A percentile compares a stretch with the other conserved stretches of the same genome.
Evolutionary conservation across 1,140 invertebrate genomes (phyloP).

Genomic region (Ostrea edulis): DNA sequence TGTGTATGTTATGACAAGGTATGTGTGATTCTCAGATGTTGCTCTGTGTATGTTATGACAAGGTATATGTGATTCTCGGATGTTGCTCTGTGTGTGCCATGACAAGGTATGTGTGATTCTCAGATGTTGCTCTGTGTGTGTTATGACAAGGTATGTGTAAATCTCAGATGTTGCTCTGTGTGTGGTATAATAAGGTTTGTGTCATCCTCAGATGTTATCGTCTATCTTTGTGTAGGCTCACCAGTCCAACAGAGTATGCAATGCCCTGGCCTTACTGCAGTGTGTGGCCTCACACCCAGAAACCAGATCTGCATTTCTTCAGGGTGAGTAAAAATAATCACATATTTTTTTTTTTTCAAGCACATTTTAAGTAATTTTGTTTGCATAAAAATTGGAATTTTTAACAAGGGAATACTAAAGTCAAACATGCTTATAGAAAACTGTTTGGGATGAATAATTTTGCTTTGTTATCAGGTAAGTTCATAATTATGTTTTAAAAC

Average conservation of each 20-base stretch:
- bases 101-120: too few relatives aligned
- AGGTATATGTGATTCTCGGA: too few relatives aligned
- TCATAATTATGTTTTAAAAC: too few relatives aligned
- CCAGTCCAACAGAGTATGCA: slow-evolving; percentile 95
- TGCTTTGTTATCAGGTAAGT: too few relatives aligned
- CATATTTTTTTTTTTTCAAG: background rate
- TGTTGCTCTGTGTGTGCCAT: too few relatives aligned
- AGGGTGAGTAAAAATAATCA: slow-evolving; percentile 80
- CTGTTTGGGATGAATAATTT: background rate
- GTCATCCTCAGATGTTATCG: background rate
- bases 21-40: too few relatives aligned
- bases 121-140: too few relatives aligned
- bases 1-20: too few relatives aligned
- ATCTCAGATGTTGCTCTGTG: too few relatives aligned
- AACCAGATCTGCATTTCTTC: slow-evolving; percentile 94
- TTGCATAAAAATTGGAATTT: background rate
- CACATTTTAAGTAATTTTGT: background rate
- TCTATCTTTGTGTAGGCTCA: slow-evolving; percentile 78
- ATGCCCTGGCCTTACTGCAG: slow-evolving; percentile 97
- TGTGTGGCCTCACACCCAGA: slow-evolving; percentile 99
- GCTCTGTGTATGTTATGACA: too few relatives aligned
- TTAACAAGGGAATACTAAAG: background rate
- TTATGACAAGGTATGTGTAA: too few relatives aligned
- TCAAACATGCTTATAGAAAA: background rate
- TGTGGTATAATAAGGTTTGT: too few relatives aligned